phyloP scores from a whole-genome alignment of 2,113 vertebrate genomes.

The Carassius auratus region DNA sequence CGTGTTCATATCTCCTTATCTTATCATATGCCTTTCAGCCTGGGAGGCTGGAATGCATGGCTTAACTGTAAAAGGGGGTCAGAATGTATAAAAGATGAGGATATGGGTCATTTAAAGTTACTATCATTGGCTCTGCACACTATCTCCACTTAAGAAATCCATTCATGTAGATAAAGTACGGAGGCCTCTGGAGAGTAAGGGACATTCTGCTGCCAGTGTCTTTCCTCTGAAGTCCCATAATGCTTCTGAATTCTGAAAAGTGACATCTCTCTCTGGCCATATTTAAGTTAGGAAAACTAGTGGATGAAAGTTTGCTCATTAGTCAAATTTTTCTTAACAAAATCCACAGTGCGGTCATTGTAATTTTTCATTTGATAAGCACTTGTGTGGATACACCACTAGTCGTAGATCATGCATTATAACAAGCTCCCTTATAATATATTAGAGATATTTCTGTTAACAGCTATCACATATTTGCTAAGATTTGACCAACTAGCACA shows the following conservation, averaged over 20 bases:
- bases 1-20: conserved; percentile 48
- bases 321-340: background rate
- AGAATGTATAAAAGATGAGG: conserved; percentile 57
- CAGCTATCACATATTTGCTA: background rate
- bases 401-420: conserved; percentile 33
- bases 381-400: background rate
- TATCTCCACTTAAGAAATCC: conserved; percentile 43
- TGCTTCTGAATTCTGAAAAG: conserved; percentile 5
- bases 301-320: background rate
- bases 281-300: conserved; percentile 26
- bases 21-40: conserved; percentile 51
- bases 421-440: background rate
- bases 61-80: conserved; percentile 33
- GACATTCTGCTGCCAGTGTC: conserved; percentile 14
- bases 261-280: conserved; percentile 44
- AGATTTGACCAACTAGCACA: background rate
- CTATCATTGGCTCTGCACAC: conserved; percentile 35
- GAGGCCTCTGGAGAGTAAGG: conserved; percentile 43
- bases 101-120: conserved; percentile 50
- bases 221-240: conserved; percentile 9
- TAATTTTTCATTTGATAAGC: conserved; percentile 21
- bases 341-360: background rate
- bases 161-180: conserved; percentile 51
- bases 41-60: conserved; percentile 37
- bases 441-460: conserved; percentile 16